These are phyloP conservation scores for Acleris literana DNA, from an alignment of 2,888 invertebrate species.

Conservation along the genomic window DNA sequence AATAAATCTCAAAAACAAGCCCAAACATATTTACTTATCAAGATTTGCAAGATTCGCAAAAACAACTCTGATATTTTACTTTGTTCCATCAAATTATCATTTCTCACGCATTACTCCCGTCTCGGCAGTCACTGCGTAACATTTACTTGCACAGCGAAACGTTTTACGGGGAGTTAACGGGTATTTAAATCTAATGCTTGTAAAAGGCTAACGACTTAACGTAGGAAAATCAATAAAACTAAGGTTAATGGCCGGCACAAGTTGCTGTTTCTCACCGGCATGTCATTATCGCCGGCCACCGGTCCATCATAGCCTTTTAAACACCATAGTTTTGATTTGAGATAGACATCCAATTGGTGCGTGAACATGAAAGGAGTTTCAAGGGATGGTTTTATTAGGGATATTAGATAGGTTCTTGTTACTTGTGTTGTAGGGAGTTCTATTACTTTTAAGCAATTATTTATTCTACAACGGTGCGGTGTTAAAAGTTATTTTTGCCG, in stretches of 20 bases:
- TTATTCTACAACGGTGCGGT: too few relatives aligned
- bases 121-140: slow-evolving; percentile 1
- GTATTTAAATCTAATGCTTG: slow-evolving; percentile 18
- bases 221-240: slow-evolving; percentile 65
- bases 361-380: slow-evolving; percentile 5
- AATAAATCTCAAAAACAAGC: too few relatives aligned
- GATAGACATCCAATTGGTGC: slow-evolving; percentile 19
- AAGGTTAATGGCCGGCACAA: slow-evolving; percentile 55
- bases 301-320: slow-evolving; percentile 39
- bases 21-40: too few relatives aligned
- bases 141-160: slow-evolving; percentile 2
- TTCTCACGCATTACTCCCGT: not conserved
- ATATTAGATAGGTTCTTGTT: not conserved
- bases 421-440: too few relatives aligned
- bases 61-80: too few relatives aligned
- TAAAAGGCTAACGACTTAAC: slow-evolving; percentile 43
- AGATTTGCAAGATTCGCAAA: too few relatives aligned
- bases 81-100: not conserved
- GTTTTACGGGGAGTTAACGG: slow-evolving; percentile 9
- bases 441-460: too few relatives aligned
- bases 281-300: not conserved
- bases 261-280: slow-evolving; percentile 1
- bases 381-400: slow-evolving; percentile 9
- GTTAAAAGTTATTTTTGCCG: too few relatives aligned
- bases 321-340: slow-evolving; percentile 27